These are phyloP conservation scores for Orchesella cincta DNA, from an alignment of 1,140 invertebrate species.

Conservation along the genomic window DNA sequence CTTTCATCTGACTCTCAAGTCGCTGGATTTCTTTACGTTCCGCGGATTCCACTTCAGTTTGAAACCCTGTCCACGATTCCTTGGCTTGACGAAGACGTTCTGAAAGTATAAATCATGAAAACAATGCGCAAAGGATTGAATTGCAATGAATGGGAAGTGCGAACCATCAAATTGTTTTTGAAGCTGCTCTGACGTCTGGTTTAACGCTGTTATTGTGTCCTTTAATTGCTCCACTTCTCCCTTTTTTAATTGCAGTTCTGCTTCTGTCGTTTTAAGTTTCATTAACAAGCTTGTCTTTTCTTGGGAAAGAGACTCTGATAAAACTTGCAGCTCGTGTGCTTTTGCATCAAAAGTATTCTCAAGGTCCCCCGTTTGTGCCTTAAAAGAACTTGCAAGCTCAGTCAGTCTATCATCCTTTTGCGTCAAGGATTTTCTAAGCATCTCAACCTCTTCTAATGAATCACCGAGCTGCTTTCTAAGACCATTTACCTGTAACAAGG, in stretches of 20 bases:
- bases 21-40: constrained; percentile 44
- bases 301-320: not conserved
- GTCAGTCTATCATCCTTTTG: not conserved
- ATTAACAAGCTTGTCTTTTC: not conserved
- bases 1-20: constrained; percentile 44
- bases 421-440: not conserved
- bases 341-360: not conserved
- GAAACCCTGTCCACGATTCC: constrained; percentile 48
- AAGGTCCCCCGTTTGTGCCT: not conserved
- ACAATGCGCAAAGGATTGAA: too few relatives aligned
- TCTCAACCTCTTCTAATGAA: not conserved
- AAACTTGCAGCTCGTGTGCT: not conserved
- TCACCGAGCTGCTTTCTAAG: not conserved
- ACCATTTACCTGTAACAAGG: not conserved
- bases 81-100: constrained; percentile 43
- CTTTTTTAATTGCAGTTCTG: constrained; percentile 7
- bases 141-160: too few relatives aligned
- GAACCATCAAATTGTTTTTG: constrained; percentile 14
- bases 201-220: constrained; percentile 26
- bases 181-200: constrained; percentile 2
- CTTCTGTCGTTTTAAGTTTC: constrained; percentile 30
- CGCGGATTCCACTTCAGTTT: constrained; percentile 42
- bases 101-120: constrained; percentile 14
- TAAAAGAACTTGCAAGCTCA: not conserved
- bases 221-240: not conserved